phyloP scores from a whole-genome alignment of 64 coral and sea anemone species.

The Actinia equina region DNA sequence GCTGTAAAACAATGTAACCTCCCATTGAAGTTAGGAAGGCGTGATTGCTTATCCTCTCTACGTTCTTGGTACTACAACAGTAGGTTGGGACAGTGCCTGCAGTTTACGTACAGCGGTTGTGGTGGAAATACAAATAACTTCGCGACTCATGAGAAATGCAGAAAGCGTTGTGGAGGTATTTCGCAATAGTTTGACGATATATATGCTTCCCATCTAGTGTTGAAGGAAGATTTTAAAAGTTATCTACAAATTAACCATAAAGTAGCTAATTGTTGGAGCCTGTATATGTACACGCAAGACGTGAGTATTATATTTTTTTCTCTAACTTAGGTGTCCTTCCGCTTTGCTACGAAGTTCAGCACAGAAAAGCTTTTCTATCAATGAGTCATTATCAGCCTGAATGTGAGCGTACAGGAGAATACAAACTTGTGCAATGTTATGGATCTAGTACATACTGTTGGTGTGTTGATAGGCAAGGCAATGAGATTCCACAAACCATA shows the following conservation, averaged over 20 bases:
- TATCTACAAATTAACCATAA: too few species aligned
- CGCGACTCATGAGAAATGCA: constrained; percentile 50
- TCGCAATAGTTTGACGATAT: too few species aligned
- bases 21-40: constrained; percentile 23
- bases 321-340: constrained; percentile 27
- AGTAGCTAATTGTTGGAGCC: too few species aligned
- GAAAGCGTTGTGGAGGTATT: constrained; percentile 58
- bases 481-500: constrained; percentile 3
- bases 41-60: constrained; percentile 31
- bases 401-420: constrained; percentile 32
- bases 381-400: constrained; percentile 25
- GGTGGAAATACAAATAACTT: constrained; percentile 90
- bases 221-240: too few species aligned
- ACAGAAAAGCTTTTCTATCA: not conserved
- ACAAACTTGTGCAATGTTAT: constrained; percentile 46
- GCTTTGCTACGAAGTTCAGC: constrained; percentile 18
- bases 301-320: too few species aligned
- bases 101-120: constrained; percentile 76
- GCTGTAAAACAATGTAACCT: constrained; percentile 43
- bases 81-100: constrained; percentile 27
- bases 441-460: constrained; percentile 36
- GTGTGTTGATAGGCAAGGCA: constrained; percentile 52
- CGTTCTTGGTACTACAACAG: constrained; percentile 34
- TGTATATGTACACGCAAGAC: too few species aligned
- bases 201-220: too few species aligned